Evolutionary conservation across 2,797 vertebrate genomes (phyloP).

Genomic region (Champsocephalus gunnari): DNA sequence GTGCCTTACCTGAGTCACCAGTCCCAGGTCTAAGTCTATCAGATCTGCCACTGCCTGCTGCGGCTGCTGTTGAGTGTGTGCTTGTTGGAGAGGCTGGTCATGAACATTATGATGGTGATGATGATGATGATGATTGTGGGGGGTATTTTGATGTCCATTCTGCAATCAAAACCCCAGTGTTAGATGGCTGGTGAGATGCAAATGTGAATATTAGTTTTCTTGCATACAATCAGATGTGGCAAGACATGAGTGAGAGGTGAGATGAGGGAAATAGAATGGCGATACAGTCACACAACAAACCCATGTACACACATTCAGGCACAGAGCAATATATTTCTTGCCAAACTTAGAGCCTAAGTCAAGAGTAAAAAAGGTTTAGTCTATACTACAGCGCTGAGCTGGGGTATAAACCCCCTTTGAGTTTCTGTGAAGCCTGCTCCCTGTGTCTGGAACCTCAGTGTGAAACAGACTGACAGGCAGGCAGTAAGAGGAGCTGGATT

Average conservation of each 20-base stretch:
- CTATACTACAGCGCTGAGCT: conserved; percentile 66
- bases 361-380: conserved; percentile 67
- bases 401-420: conserved; percentile 59
- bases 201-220: conserved; percentile 45
- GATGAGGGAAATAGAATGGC: conserved; percentile 38
- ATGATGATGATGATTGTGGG: conserved; percentile 43
- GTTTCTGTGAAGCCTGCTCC: conserved; percentile 62
- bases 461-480: conserved; percentile 42
- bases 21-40: conserved; percentile 74
- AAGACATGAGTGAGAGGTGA: conserved; percentile 18
- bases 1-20: conserved; percentile 79
- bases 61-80: conserved; percentile 28
- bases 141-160: conserved; percentile 67
- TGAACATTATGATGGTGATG: conserved; percentile 60
- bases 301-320: background rate
- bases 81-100: conserved; percentile 42
- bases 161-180: conserved; percentile 78
- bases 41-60: conserved; percentile 60
- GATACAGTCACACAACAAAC: conserved; percentile 18
- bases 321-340: conserved; percentile 17
- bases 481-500: conserved; percentile 42
- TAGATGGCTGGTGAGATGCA: conserved; percentile 70
- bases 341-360: conserved; percentile 35
- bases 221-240: conserved; percentile 31
- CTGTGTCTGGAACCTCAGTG: conserved; percentile 36